A percentile compares a stretch with the other conserved stretches of the same genome.
phyloP scores from a whole-genome alignment of 2,888 invertebrate species.

The Lepetodrilus schrolli region DNA sequence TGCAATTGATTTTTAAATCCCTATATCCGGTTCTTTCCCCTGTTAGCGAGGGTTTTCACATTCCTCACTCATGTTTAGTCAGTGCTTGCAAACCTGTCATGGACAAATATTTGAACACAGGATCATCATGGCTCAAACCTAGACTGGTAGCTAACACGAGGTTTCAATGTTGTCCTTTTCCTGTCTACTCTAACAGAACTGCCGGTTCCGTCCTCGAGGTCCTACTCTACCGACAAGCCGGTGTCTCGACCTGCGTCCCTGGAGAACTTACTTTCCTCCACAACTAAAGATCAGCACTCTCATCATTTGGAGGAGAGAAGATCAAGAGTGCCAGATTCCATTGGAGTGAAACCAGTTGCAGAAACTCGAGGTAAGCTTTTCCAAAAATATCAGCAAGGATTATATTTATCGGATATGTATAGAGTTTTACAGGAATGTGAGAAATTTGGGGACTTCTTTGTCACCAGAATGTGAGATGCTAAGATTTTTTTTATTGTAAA shows the following conservation, averaged over 20 bases:
- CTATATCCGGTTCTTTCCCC: not conserved
- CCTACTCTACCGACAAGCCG: constrained; percentile 37
- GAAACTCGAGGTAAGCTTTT: constrained; percentile 28
- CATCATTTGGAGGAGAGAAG: not conserved
- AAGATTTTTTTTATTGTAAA: no score
- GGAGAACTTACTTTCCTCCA: constrained; percentile 35
- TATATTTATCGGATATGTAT: no score
- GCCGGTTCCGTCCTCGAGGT: constrained; percentile 28
- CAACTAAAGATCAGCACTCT: not conserved
- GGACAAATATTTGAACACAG: constrained; percentile 1
- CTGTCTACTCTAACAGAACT: constrained; percentile 31
- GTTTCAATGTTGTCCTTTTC: not conserved
- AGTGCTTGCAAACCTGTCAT: not conserved
- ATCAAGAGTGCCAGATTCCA: not conserved
- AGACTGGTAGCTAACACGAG: not conserved
- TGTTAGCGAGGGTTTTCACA: not conserved
- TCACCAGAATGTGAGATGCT: no score
- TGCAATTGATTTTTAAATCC: not conserved
- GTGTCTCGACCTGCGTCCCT: constrained; percentile 45
- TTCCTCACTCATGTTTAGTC: not conserved
- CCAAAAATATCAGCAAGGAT: no score
- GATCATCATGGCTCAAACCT: constrained; percentile 17
- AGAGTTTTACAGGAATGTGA: no score
- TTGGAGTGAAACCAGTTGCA: constrained; percentile 6
- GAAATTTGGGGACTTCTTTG: no score